These are phyloP conservation scores for Chelonia mydas DNA, from an alignment of 2,797 vertebrate species.

Conservation along the genomic window DNA sequence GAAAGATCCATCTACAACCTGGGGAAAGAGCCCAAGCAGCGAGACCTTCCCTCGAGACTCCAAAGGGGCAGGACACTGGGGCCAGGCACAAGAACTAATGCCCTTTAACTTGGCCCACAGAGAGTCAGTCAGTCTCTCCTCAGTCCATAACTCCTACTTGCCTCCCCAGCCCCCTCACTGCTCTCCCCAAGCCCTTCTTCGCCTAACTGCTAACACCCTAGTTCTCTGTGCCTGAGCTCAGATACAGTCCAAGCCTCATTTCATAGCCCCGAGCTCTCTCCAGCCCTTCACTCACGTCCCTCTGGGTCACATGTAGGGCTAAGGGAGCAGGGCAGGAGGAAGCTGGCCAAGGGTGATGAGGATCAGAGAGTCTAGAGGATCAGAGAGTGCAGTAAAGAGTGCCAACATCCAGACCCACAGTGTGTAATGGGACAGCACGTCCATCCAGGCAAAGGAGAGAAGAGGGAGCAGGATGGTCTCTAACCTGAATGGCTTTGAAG, in stretches of 20 bases:
- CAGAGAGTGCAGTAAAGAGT: background rate
- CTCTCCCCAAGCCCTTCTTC: background rate
- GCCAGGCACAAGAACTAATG: fast-evolving
- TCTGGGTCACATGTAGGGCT: background rate
- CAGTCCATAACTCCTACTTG: no score
- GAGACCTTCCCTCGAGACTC: background rate
- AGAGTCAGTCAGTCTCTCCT: background rate
- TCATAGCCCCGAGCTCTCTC: background rate
- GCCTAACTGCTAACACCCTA: fast-evolving
- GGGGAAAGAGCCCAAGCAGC: fast-evolving
- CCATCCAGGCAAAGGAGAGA: fast-evolving
- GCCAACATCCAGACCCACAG: background rate
- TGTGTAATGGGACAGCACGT: background rate
- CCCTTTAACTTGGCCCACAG: background rate
- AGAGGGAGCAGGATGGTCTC: background rate
- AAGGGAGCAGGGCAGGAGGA: background rate
- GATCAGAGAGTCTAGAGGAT: background rate
- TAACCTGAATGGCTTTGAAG: constrained; percentile 66
- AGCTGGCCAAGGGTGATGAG: background rate
- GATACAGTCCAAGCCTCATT: background rate
- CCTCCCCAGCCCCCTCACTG: background rate
- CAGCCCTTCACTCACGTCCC: background rate
- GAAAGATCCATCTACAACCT: background rate
- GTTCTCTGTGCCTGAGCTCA: fast-evolving
- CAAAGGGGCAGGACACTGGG: fast-evolving